phyloP scores from a whole-genome alignment of 1,140 invertebrate species.

The Drosophila tsacasi region DNA sequence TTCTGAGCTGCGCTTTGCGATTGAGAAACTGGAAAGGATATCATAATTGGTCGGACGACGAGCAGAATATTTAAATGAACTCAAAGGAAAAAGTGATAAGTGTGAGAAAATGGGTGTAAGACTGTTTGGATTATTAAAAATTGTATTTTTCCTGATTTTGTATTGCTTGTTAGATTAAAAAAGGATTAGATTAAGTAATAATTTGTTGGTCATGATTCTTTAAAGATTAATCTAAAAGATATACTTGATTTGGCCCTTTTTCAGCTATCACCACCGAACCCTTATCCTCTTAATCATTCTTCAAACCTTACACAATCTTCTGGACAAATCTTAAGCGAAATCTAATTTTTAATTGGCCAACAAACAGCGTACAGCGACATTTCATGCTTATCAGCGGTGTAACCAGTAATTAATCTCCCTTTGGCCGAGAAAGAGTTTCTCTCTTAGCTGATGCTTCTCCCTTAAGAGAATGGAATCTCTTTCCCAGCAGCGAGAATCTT shows the following conservation, averaged over 20 bases:
- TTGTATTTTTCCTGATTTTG: too few relatives aligned
- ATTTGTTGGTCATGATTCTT: too few relatives aligned
- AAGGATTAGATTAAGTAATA: too few relatives aligned
- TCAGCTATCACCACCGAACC: background rate
- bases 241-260: too few relatives aligned
- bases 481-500: constrained; percentile 63
- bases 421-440: background rate
- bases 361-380: constrained; percentile 44
- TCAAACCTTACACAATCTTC: background rate
- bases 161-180: too few relatives aligned
- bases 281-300: constrained; percentile 21
- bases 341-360: constrained; percentile 59
- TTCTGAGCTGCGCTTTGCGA: constrained; percentile 1
- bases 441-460: constrained; percentile 45
- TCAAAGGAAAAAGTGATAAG: background rate
- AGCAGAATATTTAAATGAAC: constrained; percentile 28
- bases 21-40: constrained; percentile 27
- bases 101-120: background rate
- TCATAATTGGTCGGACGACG: constrained; percentile 23
- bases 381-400: constrained; percentile 48
- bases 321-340: constrained; percentile 34
- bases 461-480: constrained; percentile 41
- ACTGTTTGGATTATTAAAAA: too few relatives aligned
- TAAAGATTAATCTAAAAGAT: too few relatives aligned
- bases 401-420: constrained; percentile 45